Evolutionary conservation across 2,888 invertebrate species (phyloP).

Genomic region (Drosophila cognata): DNA sequence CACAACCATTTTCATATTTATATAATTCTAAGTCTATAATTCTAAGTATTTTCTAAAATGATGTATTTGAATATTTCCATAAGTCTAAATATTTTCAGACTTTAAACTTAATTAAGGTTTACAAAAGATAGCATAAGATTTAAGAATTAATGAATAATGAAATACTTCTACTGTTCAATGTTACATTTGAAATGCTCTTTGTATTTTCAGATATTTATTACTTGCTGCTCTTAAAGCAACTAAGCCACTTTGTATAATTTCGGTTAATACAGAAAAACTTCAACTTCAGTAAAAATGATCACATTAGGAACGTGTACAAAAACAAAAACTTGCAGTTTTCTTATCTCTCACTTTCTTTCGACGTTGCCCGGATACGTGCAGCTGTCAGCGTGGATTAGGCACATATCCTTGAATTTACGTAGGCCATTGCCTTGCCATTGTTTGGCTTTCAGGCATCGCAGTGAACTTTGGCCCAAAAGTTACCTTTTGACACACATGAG

Average conservation of each 20-base stretch:
- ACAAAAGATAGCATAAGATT: background rate
- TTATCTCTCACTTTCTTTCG: slow-evolving; percentile 56
- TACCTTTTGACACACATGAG: slow-evolving; percentile 64
- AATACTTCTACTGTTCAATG: background rate
- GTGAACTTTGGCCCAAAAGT: slow-evolving; percentile 63
- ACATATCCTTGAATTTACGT: slow-evolving; percentile 57
- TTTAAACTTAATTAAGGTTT: background rate
- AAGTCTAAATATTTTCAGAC: background rate
- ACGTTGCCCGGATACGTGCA: slow-evolving; percentile 59
- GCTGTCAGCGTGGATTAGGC: slow-evolving; percentile 74
- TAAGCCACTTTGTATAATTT: background rate
- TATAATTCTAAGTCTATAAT: no score
- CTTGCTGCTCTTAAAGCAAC: background rate
- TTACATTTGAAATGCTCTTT: background rate
- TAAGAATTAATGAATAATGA: background rate
- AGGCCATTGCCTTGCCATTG: slow-evolving; percentile 53
- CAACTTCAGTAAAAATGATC: background rate
- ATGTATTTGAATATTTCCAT: no score
- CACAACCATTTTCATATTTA: background rate
- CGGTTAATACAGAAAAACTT: slow-evolving; percentile 23
- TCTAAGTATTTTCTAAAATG: background rate
- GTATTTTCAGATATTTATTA: background rate
- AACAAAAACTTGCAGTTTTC: slow-evolving; percentile 60
- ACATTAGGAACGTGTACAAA: slow-evolving; percentile 7
- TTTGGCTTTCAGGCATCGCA: slow-evolving; percentile 20